Percentiles rank a stretch among this genome's conserved stretches.
phyloP scores from a whole-genome alignment of 2,888 invertebrate species.

The Cosmia pyralina region DNA sequence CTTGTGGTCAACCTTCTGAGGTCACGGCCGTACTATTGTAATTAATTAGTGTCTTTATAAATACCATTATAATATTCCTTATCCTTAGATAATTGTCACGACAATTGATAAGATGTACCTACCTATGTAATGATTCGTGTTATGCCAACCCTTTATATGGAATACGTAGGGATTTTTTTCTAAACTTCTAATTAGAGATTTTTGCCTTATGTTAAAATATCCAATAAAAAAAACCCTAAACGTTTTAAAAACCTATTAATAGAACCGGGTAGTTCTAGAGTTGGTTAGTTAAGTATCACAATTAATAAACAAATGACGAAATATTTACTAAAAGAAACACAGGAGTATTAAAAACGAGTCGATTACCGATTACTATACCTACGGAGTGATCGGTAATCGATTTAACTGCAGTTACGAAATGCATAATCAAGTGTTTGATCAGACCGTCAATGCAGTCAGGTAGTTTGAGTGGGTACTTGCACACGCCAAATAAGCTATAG shows the following conservation, averaged over 20 bases:
- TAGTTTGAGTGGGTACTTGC: conserved; percentile 61
- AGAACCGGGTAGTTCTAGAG: not conserved
- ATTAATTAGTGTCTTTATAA: not conserved
- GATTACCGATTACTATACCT: conserved; percentile 52
- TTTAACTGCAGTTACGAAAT: conserved; percentile 64
- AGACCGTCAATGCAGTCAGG: conserved; percentile 63
- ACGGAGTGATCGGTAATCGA: conserved; percentile 57
- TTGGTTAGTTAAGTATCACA: conserved; percentile 1
- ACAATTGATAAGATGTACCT: no score
- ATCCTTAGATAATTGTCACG: no score
- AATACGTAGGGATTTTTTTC: no score
- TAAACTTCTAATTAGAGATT: no score
- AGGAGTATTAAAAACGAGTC: conserved; percentile 36
- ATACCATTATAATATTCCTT: not conserved
- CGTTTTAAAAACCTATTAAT: not conserved
- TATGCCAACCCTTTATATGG: not conserved
- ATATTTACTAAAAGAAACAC: conserved; percentile 47
- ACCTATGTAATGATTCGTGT: not conserved
- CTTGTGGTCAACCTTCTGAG: conserved; percentile 11
- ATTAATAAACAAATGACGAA: conserved; percentile 30
- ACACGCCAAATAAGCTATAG: conserved; percentile 48
- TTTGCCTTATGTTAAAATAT: not conserved
- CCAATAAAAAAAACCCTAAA: not conserved
- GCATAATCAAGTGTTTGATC: conserved; percentile 67
- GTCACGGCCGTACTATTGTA: not conserved